Evolutionary conservation across 1,140 invertebrate species (phyloP).

Genomic region (Acyrthosiphon pisum): DNA sequence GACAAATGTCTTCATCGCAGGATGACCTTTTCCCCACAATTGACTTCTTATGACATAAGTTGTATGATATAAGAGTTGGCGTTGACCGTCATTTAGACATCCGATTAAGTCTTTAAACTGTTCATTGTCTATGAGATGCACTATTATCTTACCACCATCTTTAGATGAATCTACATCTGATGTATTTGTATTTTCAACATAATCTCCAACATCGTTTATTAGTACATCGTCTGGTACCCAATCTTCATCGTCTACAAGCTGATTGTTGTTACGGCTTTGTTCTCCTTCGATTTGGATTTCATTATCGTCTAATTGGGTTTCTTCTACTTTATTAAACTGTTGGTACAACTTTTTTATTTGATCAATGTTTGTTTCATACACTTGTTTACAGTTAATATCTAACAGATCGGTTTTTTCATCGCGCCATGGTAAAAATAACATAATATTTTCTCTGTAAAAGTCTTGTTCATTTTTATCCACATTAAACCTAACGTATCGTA

Average conservation of each 20-base stretch:
- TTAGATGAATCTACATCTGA: background rate
- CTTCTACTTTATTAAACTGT: too few species aligned
- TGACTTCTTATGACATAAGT: slow-evolving; percentile 1
- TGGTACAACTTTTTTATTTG: background rate
- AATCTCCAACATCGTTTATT: background rate
- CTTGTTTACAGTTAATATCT: slow-evolving; percentile 20
- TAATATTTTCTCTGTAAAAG: slow-evolving; percentile 1
- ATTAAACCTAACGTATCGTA: background rate
- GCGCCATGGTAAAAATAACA: slow-evolving; percentile 19
- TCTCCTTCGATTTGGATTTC: background rate
- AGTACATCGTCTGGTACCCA: background rate
- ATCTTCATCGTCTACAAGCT: background rate
- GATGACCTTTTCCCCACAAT: background rate
- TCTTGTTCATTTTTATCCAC: slow-evolving; percentile 3
- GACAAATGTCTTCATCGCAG: background rate
- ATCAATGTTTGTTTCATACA: background rate
- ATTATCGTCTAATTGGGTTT: background rate
- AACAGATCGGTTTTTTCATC: background rate
- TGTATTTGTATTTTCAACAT: background rate
- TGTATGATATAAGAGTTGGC: background rate
- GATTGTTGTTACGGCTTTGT: background rate
- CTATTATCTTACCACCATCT: background rate
- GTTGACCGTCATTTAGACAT: slow-evolving; percentile 10
- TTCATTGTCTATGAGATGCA: background rate
- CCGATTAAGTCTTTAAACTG: background rate